These are phyloP conservation scores for Malthinus flaveolus DNA, from an alignment of 2,888 invertebrate genomes.

Conservation along the genomic window DNA sequence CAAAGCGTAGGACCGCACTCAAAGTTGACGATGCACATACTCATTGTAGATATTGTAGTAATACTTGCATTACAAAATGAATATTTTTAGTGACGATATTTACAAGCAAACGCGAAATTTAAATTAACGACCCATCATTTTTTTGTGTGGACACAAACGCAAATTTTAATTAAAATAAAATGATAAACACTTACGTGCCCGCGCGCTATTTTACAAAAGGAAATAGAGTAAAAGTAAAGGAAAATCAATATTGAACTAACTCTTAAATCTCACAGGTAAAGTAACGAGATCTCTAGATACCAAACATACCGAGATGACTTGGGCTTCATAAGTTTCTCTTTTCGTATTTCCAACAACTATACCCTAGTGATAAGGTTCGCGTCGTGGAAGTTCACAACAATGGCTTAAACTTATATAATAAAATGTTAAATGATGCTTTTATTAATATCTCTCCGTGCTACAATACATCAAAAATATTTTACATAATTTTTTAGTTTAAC, in stretches of 20 bases:
- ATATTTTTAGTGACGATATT: not conserved
- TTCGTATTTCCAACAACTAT: conserved; percentile 24
- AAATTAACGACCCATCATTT: too few relatives aligned
- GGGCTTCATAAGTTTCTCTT: conserved; percentile 21
- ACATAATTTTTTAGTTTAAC: not conserved
- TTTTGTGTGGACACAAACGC: too few relatives aligned
- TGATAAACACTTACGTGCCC: too few relatives aligned
- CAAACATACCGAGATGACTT: conserved; percentile 21
- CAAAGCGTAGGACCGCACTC: conserved; percentile 29
- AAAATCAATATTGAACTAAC: conserved; percentile 26
- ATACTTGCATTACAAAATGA: conserved; percentile 15
- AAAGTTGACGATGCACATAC: conserved; percentile 28
- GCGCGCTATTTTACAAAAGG: too few relatives aligned
- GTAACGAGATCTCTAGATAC: conserved; percentile 28
- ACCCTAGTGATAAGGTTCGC: conserved; percentile 19
- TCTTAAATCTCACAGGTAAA: conserved; percentile 27
- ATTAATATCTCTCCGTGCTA: conserved; percentile 2
- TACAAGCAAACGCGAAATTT: too few relatives aligned
- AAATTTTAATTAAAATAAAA: too few relatives aligned
- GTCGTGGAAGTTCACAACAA: conserved; percentile 8
- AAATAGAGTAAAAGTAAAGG: conserved; percentile 17
- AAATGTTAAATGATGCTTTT: conserved; percentile 6
- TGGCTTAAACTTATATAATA: conserved; percentile 1
- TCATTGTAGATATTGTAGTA: conserved; percentile 22
- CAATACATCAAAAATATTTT: conserved; percentile 5